phyloP scores from a whole-genome alignment of 2,797 vertebrate species.

The Crocidura indochinensis region DNA sequence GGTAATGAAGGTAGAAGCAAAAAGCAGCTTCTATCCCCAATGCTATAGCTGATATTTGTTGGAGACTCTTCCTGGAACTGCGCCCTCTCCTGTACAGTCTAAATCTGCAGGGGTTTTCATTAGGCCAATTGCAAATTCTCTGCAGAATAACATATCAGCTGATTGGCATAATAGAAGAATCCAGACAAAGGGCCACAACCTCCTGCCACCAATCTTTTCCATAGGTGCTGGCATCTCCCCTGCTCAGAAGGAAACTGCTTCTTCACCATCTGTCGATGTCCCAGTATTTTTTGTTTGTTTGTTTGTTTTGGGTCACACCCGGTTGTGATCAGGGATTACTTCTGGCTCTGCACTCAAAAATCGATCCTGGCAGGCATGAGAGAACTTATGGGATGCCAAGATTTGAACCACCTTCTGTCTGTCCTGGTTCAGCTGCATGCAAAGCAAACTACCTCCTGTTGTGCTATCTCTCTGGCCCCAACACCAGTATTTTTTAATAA shows the following conservation, averaged over 20 bases:
- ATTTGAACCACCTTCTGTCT: no score
- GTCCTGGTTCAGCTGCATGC: no score
- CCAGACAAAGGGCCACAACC: background rate
- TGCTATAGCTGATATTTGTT: accelerated
- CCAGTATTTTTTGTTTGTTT: no score
- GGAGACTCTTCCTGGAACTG: background rate
- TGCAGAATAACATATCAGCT: background rate
- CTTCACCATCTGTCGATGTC: no score
- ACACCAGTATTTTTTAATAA: background rate
- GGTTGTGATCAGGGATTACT: no score
- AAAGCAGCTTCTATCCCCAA: background rate
- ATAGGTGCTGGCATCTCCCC: background rate
- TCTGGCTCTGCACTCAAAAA: no score
- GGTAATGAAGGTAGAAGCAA: background rate
- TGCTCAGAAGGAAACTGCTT: background rate
- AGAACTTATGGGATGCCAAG: no score
- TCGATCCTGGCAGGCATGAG: no score
- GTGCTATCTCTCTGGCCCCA: no score
- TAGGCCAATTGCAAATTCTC: background rate
- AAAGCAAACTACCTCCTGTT: no score
- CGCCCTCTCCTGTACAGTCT: background rate
- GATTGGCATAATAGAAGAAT: background rate
- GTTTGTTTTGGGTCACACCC: no score
- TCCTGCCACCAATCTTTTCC: background rate
- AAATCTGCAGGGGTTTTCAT: background rate